Evolutionary conservation across 2,888 invertebrate genomes (phyloP).

Genomic region (Athalia circularis): DNA sequence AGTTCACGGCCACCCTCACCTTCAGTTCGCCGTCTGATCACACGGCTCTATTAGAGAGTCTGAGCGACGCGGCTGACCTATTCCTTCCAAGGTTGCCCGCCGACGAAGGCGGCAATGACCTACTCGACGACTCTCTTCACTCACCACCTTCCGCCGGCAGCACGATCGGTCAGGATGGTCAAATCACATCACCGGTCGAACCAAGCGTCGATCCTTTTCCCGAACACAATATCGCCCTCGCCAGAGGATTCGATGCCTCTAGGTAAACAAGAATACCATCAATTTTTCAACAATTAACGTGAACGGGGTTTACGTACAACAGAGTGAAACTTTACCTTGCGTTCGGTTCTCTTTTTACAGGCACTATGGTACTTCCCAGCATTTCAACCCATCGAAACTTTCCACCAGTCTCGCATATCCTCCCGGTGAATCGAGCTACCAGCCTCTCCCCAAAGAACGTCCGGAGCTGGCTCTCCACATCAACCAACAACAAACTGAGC

Average conservation of each 20-base stretch:
- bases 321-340: slow-evolving; percentile 17
- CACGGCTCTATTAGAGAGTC: slow-evolving; percentile 82
- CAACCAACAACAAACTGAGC: slow-evolving; percentile 76
- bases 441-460: slow-evolving; percentile 79
- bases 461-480: slow-evolving; percentile 79
- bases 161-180: slow-evolving; percentile 68
- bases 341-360: slow-evolving; percentile 52
- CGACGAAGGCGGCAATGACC: slow-evolving; percentile 80
- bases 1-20: slow-evolving; percentile 88
- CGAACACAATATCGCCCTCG: slow-evolving; percentile 80
- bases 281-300: slow-evolving; percentile 60
- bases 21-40: slow-evolving; percentile 88
- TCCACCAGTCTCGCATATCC: slow-evolving; percentile 61
- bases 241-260: slow-evolving; percentile 57
- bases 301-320: slow-evolving; percentile 44
- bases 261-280: slow-evolving; percentile 61
- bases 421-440: slow-evolving; percentile 76
- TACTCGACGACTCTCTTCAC: slow-evolving; percentile 82
- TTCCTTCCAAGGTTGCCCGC: slow-evolving; percentile 84
- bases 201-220: slow-evolving; percentile 84
- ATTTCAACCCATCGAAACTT: slow-evolving; percentile 67
- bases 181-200: slow-evolving; percentile 81
- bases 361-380: slow-evolving; percentile 67
- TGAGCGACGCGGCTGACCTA: slow-evolving; percentile 88
- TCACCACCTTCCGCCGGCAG: slow-evolving; percentile 79